These are phyloP conservation scores for Pristionchus mayeri DNA, from an alignment of 2,888 invertebrate genomes.

Conservation along the genomic window DNA sequence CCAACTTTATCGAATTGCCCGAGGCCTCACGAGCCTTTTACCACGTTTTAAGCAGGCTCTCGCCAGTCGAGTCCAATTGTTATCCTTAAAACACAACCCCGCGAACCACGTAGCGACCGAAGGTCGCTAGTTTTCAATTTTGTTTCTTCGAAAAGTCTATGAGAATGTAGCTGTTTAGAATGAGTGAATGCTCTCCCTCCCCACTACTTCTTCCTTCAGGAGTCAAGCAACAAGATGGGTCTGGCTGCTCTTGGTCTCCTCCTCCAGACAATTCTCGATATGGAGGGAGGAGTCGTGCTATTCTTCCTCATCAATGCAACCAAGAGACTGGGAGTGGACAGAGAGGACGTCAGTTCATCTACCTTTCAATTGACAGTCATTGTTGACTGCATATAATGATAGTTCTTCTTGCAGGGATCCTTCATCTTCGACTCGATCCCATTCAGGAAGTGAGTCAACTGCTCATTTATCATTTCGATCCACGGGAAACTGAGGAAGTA, in stretches of 20 bases:
- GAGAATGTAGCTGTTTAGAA: too few species aligned
- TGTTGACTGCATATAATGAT: background rate
- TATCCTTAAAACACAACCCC: too few species aligned
- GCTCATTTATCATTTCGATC: background rate
- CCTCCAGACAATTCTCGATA: constrained; percentile 71
- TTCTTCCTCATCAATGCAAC: constrained; percentile 51
- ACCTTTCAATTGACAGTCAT: too few species aligned
- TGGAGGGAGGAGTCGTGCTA: constrained; percentile 54
- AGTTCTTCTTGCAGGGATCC: constrained; percentile 51
- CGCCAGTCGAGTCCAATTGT: too few species aligned
- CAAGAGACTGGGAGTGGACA: background rate
- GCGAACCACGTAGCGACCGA: too few species aligned
- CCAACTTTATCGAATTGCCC: too few species aligned
- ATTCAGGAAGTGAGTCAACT: constrained; percentile 53
- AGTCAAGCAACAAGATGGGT: constrained; percentile 74
- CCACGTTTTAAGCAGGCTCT: too few species aligned
- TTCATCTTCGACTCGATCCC: constrained; percentile 54
- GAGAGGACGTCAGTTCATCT: constrained; percentile 7
- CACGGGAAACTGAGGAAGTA: background rate
- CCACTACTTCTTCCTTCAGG: too few species aligned
- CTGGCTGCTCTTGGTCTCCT: constrained; percentile 73
- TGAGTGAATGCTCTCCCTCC: too few species aligned
- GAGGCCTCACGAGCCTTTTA: too few species aligned
- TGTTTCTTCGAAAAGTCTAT: too few species aligned
- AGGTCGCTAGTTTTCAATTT: too few species aligned